phyloP scores from a whole-genome alignment of 2,113 vertebrate species.

The Hymenochirus boettgeri region DNA sequence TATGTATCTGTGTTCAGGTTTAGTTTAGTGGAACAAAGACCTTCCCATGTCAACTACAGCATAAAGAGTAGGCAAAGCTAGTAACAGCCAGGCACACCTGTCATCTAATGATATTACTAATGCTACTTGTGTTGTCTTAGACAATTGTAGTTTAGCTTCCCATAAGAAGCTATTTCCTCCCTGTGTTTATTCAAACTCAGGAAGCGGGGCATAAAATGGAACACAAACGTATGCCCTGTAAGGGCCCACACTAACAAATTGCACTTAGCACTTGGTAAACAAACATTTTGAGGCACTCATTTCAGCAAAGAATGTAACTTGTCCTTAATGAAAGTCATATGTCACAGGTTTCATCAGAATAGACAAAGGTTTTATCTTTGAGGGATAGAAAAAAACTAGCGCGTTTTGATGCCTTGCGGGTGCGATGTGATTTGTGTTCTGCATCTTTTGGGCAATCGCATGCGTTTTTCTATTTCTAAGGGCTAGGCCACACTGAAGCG shows the following conservation, averaged over 20 bases:
- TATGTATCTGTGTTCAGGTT: too few relatives aligned
- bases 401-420: too few relatives aligned
- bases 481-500: too few relatives aligned
- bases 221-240: slow-evolving; percentile 37
- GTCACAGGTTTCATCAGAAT: background rate
- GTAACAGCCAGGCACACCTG: slow-evolving; percentile 14
- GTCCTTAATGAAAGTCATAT: slow-evolving; percentile 44
- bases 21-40: too few relatives aligned
- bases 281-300: slow-evolving; percentile 44
- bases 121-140: background rate
- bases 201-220: slow-evolving; percentile 46
- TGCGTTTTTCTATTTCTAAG: too few relatives aligned
- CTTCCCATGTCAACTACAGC: too few relatives aligned
- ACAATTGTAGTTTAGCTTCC: background rate
- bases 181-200: slow-evolving; percentile 46
- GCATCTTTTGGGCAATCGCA: too few relatives aligned
- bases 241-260: slow-evolving; percentile 23
- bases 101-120: slow-evolving; percentile 20
- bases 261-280: slow-evolving; percentile 51
- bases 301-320: slow-evolving; percentile 46
- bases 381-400: too few relatives aligned
- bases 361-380: too few relatives aligned
- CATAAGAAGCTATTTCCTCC: slow-evolving; percentile 23
- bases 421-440: too few relatives aligned
- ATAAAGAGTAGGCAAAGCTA: too few relatives aligned